These are phyloP conservation scores for Cololabis saira DNA, from an alignment of 2,113 vertebrate species.

Conservation along the genomic window DNA sequence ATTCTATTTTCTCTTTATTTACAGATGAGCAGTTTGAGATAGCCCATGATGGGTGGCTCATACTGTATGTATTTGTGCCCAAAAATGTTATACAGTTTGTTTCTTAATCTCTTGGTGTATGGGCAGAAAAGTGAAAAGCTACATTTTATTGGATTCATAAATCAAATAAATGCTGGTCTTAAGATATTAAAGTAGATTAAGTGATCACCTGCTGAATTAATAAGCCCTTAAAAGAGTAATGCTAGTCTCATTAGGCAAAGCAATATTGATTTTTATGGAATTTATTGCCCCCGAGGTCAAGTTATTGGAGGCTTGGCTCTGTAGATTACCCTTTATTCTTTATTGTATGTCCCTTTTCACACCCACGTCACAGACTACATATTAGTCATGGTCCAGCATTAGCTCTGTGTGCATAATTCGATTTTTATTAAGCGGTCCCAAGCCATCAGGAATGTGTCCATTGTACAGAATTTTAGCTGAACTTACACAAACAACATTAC, in stretches of 20 bases:
- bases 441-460: conserved; percentile 42
- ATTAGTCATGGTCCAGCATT: conserved; percentile 24
- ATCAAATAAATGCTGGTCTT: background rate
- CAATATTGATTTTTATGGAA: conserved; percentile 34
- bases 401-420: conserved; percentile 36
- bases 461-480: conserved; percentile 31
- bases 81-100: no score
- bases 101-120: no score
- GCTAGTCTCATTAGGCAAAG: conserved; percentile 10
- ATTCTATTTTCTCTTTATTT: no score
- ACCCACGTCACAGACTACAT: conserved; percentile 20
- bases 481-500: background rate
- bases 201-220: conserved; percentile 40
- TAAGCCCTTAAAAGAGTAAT: conserved; percentile 17
- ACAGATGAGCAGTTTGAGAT: no score
- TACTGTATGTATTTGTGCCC: no score
- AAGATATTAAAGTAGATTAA: conserved; percentile 46
- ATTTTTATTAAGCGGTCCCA: conserved; percentile 47
- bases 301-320: conserved; percentile 19
- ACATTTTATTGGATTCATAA: background rate
- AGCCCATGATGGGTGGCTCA: no score
- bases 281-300: conserved; percentile 18
- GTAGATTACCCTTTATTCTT: conserved; percentile 24
- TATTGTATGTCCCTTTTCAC: conserved; percentile 10
- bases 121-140: no score